Evolutionary conservation across 2,888 invertebrate species (phyloP).

Genomic region (Schizaphis graminum): DNA sequence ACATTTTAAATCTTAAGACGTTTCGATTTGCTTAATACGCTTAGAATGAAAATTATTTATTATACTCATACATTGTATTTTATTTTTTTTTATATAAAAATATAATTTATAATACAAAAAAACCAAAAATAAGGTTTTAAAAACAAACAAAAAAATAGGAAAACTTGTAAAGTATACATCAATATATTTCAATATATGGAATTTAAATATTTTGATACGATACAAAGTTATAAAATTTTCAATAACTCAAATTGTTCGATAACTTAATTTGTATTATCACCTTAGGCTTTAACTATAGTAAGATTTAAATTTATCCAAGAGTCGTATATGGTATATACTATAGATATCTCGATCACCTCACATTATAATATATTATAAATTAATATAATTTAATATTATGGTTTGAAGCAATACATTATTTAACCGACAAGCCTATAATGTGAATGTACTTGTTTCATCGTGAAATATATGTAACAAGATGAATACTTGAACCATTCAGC

Average conservation of each 20-base stretch:
- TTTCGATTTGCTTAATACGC: background rate
- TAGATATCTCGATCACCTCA: background rate
- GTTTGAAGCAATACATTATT: background rate
- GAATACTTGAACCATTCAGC: background rate
- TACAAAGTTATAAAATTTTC: background rate
- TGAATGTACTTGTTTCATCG: background rate
- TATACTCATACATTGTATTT: background rate
- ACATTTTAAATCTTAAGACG: background rate
- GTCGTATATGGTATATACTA: background rate
- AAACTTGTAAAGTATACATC: background rate
- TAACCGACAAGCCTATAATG: background rate
- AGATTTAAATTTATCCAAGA: background rate
- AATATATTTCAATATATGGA: background rate
- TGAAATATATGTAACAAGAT: background rate
- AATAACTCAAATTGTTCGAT: background rate
- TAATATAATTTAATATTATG: background rate
- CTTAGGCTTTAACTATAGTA: background rate
- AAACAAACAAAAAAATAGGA: background rate
- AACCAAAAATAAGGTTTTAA: background rate
- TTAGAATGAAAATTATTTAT: background rate
- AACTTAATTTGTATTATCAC: background rate
- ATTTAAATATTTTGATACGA: background rate
- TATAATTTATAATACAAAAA: too few relatives aligned
- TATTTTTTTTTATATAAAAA: background rate
- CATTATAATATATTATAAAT: background rate